A percentile compares a stretch with the other conserved stretches of the same genome.
phyloP scores from a whole-genome alignment of 2,888 invertebrate species.

The Acronicta aceris region DNA sequence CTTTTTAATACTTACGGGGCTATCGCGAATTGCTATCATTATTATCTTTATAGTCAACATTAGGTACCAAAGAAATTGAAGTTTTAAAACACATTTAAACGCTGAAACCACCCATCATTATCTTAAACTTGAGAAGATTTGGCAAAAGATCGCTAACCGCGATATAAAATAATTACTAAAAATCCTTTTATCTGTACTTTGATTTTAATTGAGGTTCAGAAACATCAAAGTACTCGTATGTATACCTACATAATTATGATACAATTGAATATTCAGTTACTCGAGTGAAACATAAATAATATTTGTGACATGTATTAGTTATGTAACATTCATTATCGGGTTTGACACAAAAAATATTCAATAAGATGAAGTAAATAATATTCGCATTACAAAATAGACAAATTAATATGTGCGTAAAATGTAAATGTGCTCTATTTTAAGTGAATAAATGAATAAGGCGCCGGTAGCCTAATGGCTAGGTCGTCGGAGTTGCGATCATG shows the following conservation, averaged over 20 bases:
- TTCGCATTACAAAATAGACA: no score
- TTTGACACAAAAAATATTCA: slow-evolving; percentile 12
- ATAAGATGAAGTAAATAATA: no score
- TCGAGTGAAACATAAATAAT: slow-evolving; percentile 1
- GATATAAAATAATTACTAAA: neutral
- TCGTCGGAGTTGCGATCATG: no score
- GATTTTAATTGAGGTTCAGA: slow-evolving; percentile 16
- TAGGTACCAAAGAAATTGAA: no score
- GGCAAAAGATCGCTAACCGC: neutral
- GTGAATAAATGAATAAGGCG: no score
- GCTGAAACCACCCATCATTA: neutral
- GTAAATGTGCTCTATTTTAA: no score
- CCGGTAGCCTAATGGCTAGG: no score
- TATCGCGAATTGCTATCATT: no score
- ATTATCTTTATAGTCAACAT: no score
- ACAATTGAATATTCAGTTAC: slow-evolving; percentile 7
- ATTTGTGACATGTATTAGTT: slow-evolving; percentile 5
- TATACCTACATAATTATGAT: neutral
- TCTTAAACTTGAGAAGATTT: neutral
- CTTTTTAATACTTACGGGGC: slow-evolving; percentile 1
- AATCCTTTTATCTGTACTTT: slow-evolving; percentile 1
- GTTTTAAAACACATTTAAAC: no score
- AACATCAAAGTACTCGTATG: slow-evolving; percentile 2
- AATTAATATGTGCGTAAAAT: no score
- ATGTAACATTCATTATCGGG: slow-evolving; percentile 24